phyloP scores from a whole-genome alignment of 2,797 vertebrate genomes.

The Poeciliopsis turneri region DNA sequence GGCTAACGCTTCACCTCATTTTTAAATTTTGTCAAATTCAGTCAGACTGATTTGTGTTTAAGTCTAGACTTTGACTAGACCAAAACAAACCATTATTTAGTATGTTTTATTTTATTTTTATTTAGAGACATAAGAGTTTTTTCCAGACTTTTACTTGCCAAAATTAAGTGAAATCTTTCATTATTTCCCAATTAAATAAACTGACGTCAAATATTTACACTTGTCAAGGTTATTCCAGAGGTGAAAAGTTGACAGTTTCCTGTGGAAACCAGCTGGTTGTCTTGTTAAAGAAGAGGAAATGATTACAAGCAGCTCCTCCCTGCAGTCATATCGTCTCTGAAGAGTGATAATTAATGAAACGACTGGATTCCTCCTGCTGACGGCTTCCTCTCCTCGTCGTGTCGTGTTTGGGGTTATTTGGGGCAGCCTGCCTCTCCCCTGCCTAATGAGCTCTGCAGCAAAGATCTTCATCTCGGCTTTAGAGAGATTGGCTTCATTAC shows the following conservation, averaged over 20 bases:
- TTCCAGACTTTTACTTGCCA: neutral
- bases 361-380: conserved; percentile 34
- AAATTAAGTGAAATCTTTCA: neutral
- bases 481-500: conserved; percentile 69
- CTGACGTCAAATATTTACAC: neutral
- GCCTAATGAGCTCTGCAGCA: conserved; percentile 71
- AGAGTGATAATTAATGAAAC: conserved; percentile 66
- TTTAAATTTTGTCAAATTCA: neutral
- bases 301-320: neutral
- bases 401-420: conserved; percentile 56
- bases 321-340: conserved; percentile 32
- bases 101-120: neutral
- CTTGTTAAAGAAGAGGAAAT: conserved; percentile 9
- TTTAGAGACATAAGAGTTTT: neutral
- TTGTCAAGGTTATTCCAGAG: neutral
- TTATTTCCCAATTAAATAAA: neutral
- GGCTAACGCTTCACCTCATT: neutral
- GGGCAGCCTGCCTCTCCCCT: conserved; percentile 43
- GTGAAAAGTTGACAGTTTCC: conserved; percentile 46
- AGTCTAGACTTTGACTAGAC: neutral
- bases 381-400: conserved; percentile 44
- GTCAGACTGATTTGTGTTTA: neutral
- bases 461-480: conserved; percentile 61
- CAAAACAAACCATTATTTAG: too few relatives aligned
- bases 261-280: neutral